phyloP scores from a whole-genome alignment of 2,888 invertebrate genomes.

The Leuctra nigra region DNA sequence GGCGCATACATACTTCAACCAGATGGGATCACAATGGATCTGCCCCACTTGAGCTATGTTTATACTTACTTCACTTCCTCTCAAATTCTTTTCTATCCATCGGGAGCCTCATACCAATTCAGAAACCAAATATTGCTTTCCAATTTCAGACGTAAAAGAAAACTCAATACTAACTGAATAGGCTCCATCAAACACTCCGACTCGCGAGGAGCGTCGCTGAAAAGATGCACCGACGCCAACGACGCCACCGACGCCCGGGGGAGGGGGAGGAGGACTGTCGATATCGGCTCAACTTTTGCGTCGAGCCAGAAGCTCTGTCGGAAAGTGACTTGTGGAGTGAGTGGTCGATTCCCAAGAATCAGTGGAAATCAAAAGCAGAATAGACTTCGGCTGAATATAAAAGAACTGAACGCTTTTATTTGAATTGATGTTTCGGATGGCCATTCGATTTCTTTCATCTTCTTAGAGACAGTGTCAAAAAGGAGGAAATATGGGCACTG shows the following conservation, averaged over 20 bases:
- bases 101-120: background rate
- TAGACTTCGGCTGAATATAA: background rate
- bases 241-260: too few relatives aligned
- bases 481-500: too few relatives aligned
- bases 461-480: background rate
- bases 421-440: constrained; percentile 5
- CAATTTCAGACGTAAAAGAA: constrained; percentile 12
- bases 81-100: constrained; percentile 7
- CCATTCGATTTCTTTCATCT: background rate
- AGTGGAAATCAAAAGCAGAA: constrained; percentile 6
- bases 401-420: background rate
- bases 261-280: constrained; percentile 9
- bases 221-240: constrained; percentile 1
- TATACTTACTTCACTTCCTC: constrained; percentile 13
- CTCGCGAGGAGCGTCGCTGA: background rate
- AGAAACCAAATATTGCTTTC: constrained; percentile 19
- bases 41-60: constrained; percentile 16
- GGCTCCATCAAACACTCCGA: constrained; percentile 16
- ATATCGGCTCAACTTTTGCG: constrained; percentile 13
- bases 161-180: constrained; percentile 18
- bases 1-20: background rate
- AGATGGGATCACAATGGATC: constrained; percentile 15
- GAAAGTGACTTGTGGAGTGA: background rate
- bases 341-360: background rate
- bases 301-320: background rate